Base-by-base conservation (phyloP, 1,140 invertebrate genomes). In the Micrasema minimum region DNA sequence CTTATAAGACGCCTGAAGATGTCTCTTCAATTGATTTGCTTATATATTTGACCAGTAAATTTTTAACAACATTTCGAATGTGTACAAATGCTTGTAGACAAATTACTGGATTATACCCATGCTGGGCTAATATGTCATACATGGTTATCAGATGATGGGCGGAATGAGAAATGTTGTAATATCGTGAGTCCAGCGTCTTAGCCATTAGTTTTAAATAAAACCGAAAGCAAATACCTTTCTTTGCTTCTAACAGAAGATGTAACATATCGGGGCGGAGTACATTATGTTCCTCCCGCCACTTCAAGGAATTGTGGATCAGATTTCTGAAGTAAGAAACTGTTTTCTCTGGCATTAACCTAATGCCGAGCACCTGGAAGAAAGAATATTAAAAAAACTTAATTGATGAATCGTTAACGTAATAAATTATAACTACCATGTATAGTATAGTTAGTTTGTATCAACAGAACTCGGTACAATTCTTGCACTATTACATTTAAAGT, bases 231-330 rank as follows among this genome's bases (percentile, higher is more conserved):
- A 2, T 73, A 11, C 76, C 78, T 35, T 77, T 69, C 22, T 45
- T 76, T 5, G 71, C 79, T 72, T 81, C 78, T 48, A 83, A 72
- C 55, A 84, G 53, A 14, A 84, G 45, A 66, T 84, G 76, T 4
- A 84, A 64, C 77, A 84, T 77, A 69, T 81, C 80, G 5, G 53
- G 61, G 22, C 84, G 71, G 48, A 77, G 72, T 20, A 80, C 79
- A 1, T 76, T 75, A 43, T 79, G 74, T 41, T 74, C 62, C 70
- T 83, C 78, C 43, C 84, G 64, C 10, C 62, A 51, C 45, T 73
- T 66, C 0, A 85, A 76, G 0, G 77, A 77, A 10, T 76, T 48
- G 22, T 69, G 69, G 2, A 84, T 69, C 2, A 80, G 23, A 23
- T 73, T 57, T 18, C 61, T 72, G 37, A 83, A 81, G 61, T 79